These are phyloP conservation scores for Narcine bancroftii DNA, from an alignment of 2,113 vertebrate genomes.

Conservation along the genomic window DNA sequence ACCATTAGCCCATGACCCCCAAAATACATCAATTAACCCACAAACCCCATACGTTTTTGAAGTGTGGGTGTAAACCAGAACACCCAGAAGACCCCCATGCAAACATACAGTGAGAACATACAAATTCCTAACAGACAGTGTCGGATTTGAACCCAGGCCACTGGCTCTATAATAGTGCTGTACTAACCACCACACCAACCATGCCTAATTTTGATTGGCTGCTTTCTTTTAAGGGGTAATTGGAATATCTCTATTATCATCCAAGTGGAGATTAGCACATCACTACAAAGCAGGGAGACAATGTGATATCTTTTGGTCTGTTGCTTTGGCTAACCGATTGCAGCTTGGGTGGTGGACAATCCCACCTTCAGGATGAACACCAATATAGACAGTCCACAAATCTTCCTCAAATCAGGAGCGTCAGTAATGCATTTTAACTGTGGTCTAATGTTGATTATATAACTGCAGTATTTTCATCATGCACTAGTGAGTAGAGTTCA, in stretches of 20 bases:
- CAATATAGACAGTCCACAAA: background rate
- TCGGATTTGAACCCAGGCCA: too few species aligned
- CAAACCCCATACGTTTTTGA: too few species aligned
- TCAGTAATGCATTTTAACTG: background rate
- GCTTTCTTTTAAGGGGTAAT: background rate
- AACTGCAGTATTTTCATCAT: background rate
- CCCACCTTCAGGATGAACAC: background rate
- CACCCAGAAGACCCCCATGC: too few species aligned
- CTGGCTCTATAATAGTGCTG: too few species aligned
- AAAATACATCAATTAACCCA: too few species aligned
- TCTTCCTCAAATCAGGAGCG: background rate
- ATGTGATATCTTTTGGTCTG: background rate
- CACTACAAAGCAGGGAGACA: background rate
- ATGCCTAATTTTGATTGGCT: background rate
- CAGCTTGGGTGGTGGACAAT: too few species aligned
- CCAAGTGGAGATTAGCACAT: background rate
- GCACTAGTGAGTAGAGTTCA: background rate
- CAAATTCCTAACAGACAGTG: too few species aligned
- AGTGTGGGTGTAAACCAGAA: too few species aligned
- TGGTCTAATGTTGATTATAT: background rate
- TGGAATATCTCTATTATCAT: background rate
- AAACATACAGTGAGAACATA: too few species aligned
- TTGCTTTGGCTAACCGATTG: too few species aligned
- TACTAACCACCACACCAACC: too few species aligned
- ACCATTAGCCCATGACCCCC: too few species aligned